Percentiles rank a stretch among this genome's conserved stretches.
These are phyloP conservation scores for Ametastegia equiseti DNA, from an alignment of 2,888 invertebrate genomes.

Conservation along the genomic window DNA sequence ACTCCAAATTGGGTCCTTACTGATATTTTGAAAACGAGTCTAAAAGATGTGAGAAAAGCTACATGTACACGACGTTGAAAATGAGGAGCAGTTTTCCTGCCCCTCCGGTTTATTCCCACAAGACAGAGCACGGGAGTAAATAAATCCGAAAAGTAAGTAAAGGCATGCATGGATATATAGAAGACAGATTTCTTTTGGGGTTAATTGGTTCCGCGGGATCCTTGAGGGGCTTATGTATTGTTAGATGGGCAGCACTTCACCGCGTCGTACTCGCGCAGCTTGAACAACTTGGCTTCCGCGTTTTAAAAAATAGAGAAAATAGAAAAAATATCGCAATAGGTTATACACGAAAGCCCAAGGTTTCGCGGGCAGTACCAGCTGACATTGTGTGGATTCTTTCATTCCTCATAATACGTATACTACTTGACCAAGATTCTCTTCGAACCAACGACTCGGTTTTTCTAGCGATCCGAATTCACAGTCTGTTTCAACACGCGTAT, in stretches of 20 bases:
- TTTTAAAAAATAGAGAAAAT: not conserved
- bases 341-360: not conserved
- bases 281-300: not conserved
- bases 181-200: not conserved
- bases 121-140: not conserved
- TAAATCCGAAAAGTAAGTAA: not conserved
- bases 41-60: not conserved
- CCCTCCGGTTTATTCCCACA: not conserved
- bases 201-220: constrained; percentile 7
- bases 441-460: no score
- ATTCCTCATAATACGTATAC: not conserved
- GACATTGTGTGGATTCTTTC: not conserved
- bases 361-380: constrained; percentile 11
- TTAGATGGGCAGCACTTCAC: not conserved
- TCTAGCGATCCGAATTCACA: no score
- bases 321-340: not conserved
- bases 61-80: not conserved
- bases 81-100: not conserved
- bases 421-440: no score
- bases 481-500: no score
- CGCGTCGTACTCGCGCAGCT: not conserved
- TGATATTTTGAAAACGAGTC: not conserved
- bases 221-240: constrained; percentile 2
- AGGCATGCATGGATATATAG: not conserved
- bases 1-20: no score